Evolutionary conservation across 1,140 invertebrate species (phyloP), one percentile per base, ranked within the genome.

Genomic region (Lepidotrigona ventralis): DNA sequence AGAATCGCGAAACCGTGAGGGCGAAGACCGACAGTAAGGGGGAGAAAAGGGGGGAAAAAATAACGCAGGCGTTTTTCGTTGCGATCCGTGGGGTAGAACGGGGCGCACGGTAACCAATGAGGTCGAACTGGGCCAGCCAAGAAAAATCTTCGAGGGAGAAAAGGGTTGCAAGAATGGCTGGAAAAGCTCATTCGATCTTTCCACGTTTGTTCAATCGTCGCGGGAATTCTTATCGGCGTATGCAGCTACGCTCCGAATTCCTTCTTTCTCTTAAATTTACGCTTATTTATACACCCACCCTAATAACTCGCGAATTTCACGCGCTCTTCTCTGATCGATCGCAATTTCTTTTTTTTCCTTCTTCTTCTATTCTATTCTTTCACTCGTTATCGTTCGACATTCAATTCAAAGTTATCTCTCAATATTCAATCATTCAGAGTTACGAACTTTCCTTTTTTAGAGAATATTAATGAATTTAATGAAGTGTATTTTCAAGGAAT

Each of bases 61-160:
- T 79, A 83, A 72, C 69, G 69, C 76, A 66, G 76, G 33, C 53
- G 76, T 79, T 83, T 71, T 79, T 72, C 76, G 87, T 86, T 74
- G 83, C 84, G 72, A 46, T 46, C 6, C 39, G 26, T 86, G 83
- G 88, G 76, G 86, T 84, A 84, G 80, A 87, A 81, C 78, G 83
- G 84, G 89, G 88, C 12, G 90, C 87, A 54, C 23, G 90, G 91
- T 91, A 92, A 92, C 91, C 92, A 93, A 92, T 91, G 89, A 89
- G 88, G 89, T 88, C 89, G 90, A 92, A 91, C 90, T 92, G 90
- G 91, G 91, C 91, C 91, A 92, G 87, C 86, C 86, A 92, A 91
- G 91, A 91, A 92, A 93, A 92, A 93, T 92, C 88, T 91, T 90
- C 85, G 86, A 87, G 86, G 21, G 89, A 80, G 85, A 88, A 88